Conservation (phyloP, 2,113 vertebrate species). For the Bubo bubo region DNA sequence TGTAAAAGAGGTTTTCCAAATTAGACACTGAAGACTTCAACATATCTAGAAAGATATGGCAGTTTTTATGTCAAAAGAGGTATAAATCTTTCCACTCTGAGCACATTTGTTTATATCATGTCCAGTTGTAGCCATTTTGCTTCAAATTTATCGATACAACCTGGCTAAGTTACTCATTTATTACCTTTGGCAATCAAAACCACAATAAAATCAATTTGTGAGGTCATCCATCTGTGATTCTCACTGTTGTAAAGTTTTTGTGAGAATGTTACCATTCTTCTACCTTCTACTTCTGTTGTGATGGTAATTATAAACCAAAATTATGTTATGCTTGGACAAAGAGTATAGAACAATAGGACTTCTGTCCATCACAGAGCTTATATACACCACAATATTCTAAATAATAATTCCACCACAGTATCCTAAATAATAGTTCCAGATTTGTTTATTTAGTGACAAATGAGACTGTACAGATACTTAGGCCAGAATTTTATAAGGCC, state of each 20-base stretch:
- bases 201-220: conserved; percentile 22
- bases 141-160: not conserved
- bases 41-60: not conserved
- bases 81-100: conserved; percentile 7
- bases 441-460: not conserved
- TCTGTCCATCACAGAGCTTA: not conserved
- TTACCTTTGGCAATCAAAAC: conserved; percentile 44
- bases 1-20: conserved; percentile 1
- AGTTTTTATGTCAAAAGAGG: not conserved
- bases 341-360: not conserved
- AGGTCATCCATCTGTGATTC: not conserved
- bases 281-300: not conserved
- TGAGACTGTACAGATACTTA: not conserved
- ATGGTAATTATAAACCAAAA: not conserved
- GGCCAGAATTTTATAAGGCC: not conserved
- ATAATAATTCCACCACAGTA: not conserved
- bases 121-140: not conserved
- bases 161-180: not conserved
- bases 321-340: not conserved
- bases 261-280: not conserved
- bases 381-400: not conserved
- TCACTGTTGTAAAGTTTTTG: not conserved
- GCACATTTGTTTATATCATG: conserved; percentile 5
- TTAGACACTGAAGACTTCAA: not conserved
- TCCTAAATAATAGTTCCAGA: not conserved